Evolutionary conservation across 23 tunicate species (phyloP), one percentile per base, ranked within the genome.

Genomic region (Aplidium turbinatum): DNA sequence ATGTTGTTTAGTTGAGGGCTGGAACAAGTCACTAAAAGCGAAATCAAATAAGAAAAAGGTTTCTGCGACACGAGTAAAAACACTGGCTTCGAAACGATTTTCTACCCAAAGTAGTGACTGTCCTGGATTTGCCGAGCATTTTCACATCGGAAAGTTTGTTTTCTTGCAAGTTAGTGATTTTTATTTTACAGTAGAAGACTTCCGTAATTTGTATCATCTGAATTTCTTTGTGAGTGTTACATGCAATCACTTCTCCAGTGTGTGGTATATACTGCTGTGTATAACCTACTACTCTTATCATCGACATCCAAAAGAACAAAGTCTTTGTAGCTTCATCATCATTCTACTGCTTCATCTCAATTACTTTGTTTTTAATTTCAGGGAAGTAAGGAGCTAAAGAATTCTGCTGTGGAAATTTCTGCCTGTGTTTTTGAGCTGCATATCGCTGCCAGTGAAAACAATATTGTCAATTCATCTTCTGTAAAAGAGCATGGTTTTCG

Each of bases 101-200:
- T 1, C 30, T 3, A 39, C 42, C 42, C 60, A 31, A 33, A 31
- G n/a, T 42, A 26, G 31, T 25, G 68, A 72, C 22, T 86, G 93
- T 72, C 93, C 85, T 1, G 35, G 31, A 2, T 86, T 86, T 53
- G 33, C 57, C n/a, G 57, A 64, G 13, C 21, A 78, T 58, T 86
- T 33, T 39, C 46, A 72, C 35, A 76, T 86, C 0, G 85, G 28
- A 0, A 86, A 86, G 63, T 86, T 78, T 78, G 68, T 60, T 6
- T 33, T 86, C 32, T 22, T 86, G 16, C 42, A 57, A 61, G 82
- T 62, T 27, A 63, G 45, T 47, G n/a, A n/a, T n/a, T n/a, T n/a
- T n/a, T n/a, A n/a, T n/a, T n/a, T n/a, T n/a, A n/a, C n/a, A n/a
- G n/a, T n/a, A n/a, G n/a, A n/a, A n/a, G n/a, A n/a, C n/a, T n/a